A percentile compares a stretch with the other conserved stretches of the same genome.
Conservation (phyloP, 64 coral and sea anemone genomes). For the Montipora capricornis region DNA sequence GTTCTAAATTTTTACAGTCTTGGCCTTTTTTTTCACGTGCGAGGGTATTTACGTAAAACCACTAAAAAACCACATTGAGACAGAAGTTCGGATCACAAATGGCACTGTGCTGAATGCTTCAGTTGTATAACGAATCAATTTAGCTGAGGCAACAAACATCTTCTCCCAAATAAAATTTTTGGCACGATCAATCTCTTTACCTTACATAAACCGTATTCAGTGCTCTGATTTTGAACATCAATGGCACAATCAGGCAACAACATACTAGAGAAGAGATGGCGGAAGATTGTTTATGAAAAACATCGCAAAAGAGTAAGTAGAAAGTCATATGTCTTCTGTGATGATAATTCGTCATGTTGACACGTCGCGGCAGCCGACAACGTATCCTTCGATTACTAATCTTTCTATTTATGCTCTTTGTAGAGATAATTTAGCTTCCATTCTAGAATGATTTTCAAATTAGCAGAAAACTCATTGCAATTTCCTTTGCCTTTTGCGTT, state of each 20-base stretch:
- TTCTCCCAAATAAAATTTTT: not conserved
- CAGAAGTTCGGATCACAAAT: not conserved
- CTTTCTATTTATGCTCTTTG: too few relatives aligned
- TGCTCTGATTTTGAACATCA: not conserved
- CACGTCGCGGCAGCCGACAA: too few relatives aligned
- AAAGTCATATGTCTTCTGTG: not conserved
- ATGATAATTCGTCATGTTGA: not conserved
- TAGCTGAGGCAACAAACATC: not conserved
- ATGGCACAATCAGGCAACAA: slow-evolving; percentile 30
- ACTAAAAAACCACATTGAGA: not conserved
- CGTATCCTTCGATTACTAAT: too few relatives aligned
- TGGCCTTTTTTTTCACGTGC: not conserved
- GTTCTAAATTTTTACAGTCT: not conserved
- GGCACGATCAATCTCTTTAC: too few relatives aligned
- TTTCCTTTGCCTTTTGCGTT: too few relatives aligned
- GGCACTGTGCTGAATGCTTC: too few relatives aligned
- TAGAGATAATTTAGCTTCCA: too few relatives aligned
- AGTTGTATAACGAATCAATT: not conserved
- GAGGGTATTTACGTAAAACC: not conserved
- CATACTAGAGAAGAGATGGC: slow-evolving; percentile 68
- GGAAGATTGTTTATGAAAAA: slow-evolving; percentile 62
- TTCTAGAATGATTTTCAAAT: too few relatives aligned
- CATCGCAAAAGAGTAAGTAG: slow-evolving; percentile 61
- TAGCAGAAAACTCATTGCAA: too few relatives aligned
- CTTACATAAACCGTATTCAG: not conserved